These are phyloP conservation scores for Mionectes macconnelli DNA, from an alignment of 2,113 vertebrate genomes.

Conservation along the genomic window DNA sequence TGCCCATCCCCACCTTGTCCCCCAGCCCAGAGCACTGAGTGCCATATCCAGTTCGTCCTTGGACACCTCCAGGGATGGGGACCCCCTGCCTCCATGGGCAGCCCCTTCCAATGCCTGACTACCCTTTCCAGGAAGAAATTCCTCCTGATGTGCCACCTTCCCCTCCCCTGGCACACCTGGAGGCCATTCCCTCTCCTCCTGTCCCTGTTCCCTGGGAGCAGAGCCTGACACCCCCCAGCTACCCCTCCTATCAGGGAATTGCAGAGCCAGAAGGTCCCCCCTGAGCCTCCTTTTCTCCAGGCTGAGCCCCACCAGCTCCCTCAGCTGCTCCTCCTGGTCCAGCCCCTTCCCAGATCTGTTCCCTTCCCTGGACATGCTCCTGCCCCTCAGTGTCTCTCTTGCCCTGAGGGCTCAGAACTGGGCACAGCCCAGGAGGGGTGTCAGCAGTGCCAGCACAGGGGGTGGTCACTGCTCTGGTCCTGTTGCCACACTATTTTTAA, in stretches of 20 bases:
- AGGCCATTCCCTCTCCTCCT: background rate
- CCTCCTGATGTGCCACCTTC: rapidly evolving
- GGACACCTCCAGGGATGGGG: background rate
- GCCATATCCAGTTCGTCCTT: background rate
- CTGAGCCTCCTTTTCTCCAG: background rate
- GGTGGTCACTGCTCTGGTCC: background rate
- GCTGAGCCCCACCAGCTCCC: background rate
- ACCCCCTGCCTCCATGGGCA: background rate
- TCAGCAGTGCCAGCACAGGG: background rate
- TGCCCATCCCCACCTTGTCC: background rate
- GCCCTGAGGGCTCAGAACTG: background rate
- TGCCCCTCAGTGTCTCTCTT: background rate
- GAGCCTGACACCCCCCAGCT: rapidly evolving
- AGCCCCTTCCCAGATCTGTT: rapidly evolving
- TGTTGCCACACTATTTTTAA: background rate
- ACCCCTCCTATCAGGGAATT: background rate
- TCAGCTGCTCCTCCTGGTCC: background rate
- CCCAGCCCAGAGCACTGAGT: background rate
- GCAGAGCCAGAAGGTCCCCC: background rate
- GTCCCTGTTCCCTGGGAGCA: background rate
- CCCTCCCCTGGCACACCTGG: background rate
- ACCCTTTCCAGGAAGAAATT: background rate
- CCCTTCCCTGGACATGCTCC: background rate
- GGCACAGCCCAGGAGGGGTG: rapidly evolving
- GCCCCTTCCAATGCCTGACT: background rate